Conservation (phyloP, 2,113 vertebrate genomes). For the Poeciliopsis turrubarensis region DNA sequence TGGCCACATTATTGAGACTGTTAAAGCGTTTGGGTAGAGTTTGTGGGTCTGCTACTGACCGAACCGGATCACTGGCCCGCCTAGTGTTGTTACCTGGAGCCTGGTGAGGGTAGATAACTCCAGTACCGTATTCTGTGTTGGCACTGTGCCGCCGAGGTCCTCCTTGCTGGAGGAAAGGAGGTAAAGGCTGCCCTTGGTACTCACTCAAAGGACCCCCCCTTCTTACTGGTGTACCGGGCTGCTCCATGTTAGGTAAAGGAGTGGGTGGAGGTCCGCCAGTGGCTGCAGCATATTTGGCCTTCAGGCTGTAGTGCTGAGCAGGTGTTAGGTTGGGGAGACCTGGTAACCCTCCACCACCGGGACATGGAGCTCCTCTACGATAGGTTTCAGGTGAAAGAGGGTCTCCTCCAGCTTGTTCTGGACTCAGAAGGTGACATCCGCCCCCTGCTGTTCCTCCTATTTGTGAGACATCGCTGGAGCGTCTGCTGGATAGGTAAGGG, state of each 20-base stretch:
- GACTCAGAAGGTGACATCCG: conserved; percentile 64
- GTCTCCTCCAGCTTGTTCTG: conserved; percentile 73
- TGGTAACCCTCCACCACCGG: conserved; percentile 75
- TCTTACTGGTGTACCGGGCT: conserved; percentile 64
- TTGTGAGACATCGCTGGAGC: conserved; percentile 83
- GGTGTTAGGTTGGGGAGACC: conserved; percentile 86
- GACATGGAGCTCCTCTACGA: conserved; percentile 75
- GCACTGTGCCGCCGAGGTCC: conserved; percentile 81
- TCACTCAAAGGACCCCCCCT: conserved; percentile 74
- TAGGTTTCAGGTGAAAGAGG: conserved; percentile 79
- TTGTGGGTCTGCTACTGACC: conserved; percentile 75
- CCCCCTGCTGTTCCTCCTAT: conserved; percentile 55
- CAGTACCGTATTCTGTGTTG: conserved; percentile 83
- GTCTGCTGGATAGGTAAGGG: conserved; percentile 84
- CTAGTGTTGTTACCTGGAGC: conserved; percentile 79
- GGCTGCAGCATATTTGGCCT: conserved; percentile 90
- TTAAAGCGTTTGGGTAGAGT: conserved; percentile 85
- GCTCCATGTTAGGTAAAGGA: conserved; percentile 84
- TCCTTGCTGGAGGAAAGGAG: conserved; percentile 75
- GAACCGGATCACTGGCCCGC: conserved; percentile 91
- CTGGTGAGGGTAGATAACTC: conserved; percentile 79
- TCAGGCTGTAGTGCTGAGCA: conserved; percentile 91
- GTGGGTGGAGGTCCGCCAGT: conserved; percentile 89
- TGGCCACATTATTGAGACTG: conserved; percentile 84
- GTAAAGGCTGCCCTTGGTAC: conserved; percentile 69